Conservation (phyloP, 1,140 invertebrate species). For the Eumaeus atala region DNA sequence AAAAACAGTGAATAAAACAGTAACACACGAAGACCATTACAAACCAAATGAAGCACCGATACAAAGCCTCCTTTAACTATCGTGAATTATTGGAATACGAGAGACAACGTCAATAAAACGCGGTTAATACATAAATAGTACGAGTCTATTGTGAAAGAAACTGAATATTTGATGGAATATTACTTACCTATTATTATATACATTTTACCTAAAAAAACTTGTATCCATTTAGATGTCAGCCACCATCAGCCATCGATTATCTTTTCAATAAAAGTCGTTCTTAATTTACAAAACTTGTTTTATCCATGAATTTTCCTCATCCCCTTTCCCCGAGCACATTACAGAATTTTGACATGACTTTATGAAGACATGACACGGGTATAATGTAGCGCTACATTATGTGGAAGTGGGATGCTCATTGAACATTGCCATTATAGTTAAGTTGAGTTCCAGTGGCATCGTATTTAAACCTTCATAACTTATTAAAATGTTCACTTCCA, state of each 20-base stretch:
- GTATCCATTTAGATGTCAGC: not conserved
- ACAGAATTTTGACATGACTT: slow-evolving; percentile 30
- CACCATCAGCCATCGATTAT: slow-evolving; percentile 7
- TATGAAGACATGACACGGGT: slow-evolving; percentile 31
- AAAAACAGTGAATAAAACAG: too few relatives aligned
- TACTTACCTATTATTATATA: too few relatives aligned
- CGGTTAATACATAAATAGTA: too few relatives aligned
- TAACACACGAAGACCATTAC: too few relatives aligned
- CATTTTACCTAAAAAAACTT: too few relatives aligned
- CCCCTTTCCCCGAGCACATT: slow-evolving; percentile 16
- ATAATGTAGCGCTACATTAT: slow-evolving; percentile 17
- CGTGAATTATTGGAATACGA: too few relatives aligned
- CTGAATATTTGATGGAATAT: too few relatives aligned
- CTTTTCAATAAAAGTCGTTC: slow-evolving; percentile 6
- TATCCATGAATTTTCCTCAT: not conserved
- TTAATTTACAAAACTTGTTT: slow-evolving; percentile 10
- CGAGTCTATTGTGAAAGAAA: too few relatives aligned
- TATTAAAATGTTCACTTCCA: not conserved
- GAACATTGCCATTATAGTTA: slow-evolving; percentile 14
- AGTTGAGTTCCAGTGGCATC: not conserved
- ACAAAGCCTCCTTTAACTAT: too few relatives aligned
- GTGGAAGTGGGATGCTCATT: slow-evolving; percentile 18
- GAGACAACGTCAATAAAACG: too few relatives aligned
- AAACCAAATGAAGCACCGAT: too few relatives aligned
- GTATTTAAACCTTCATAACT: not conserved